Evolutionary conservation across 1,140 invertebrate genomes (phyloP).

Genomic region (Cataglyphis hispanica): DNA sequence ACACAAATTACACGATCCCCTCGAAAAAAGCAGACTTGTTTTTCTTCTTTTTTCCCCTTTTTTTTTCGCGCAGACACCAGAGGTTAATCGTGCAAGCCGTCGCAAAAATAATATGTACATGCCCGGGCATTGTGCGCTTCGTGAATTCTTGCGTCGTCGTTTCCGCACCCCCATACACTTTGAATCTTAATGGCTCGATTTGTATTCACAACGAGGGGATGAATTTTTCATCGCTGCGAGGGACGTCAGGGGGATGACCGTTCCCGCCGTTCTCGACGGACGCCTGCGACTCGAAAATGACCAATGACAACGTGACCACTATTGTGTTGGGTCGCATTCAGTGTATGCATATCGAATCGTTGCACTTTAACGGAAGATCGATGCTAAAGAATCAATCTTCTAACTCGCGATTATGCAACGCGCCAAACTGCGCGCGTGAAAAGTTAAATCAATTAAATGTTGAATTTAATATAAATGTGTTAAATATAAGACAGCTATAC

Average conservation of each 20-base stretch:
- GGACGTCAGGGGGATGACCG: conserved; percentile 26
- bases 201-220: conserved; percentile 77
- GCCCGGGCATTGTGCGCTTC: conserved; percentile 5
- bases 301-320: conserved; percentile 57
- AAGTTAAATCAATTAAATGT: conserved; percentile 3
- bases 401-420: not conserved
- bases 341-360: conserved; percentile 17
- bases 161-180: conserved; percentile 59
- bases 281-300: conserved; percentile 63
- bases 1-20: conserved; percentile 18
- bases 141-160: conserved; percentile 40
- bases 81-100: conserved; percentile 33
- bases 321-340: not conserved
- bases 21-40: not conserved
- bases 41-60: not conserved
- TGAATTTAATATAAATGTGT: not conserved
- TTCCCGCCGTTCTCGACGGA: conserved; percentile 22
- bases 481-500: not conserved
- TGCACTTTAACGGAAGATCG: conserved; percentile 13
- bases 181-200: conserved; percentile 77
- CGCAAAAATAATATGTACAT: conserved; percentile 48
- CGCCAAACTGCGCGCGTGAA: not conserved
- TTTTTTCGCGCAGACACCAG: not conserved
- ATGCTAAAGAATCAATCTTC: not conserved
- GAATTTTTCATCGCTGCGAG: conserved; percentile 74